Percentiles rank a stretch among this genome's conserved stretches.
phyloP scores from a whole-genome alignment of 2,113 vertebrate genomes.

The Bungarus multicinctus region DNA sequence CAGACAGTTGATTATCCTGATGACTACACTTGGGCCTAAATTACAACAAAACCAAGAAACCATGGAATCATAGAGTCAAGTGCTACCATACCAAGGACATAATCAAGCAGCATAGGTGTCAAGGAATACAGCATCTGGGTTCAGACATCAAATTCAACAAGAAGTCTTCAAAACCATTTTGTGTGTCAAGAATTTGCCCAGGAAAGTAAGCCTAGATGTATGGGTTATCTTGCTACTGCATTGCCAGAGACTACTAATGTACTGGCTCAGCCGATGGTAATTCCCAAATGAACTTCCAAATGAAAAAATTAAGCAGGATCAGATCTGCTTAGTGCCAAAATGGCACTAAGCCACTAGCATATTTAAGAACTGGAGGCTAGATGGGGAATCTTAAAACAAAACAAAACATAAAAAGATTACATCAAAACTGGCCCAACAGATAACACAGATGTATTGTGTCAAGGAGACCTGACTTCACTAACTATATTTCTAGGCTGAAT shows the following conservation, averaged over 20 bases:
- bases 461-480: background rate
- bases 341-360: background rate
- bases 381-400: background rate
- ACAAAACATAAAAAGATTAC: background rate
- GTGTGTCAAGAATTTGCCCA: background rate
- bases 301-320: background rate
- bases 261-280: background rate
- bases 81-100: conserved; percentile 37
- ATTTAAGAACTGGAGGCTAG: background rate
- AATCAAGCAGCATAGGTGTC: conserved; percentile 33
- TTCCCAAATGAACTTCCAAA: background rate
- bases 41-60: conserved; percentile 50
- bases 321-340: background rate
- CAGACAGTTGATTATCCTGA: conserved; percentile 34
- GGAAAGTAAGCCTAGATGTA: background rate
- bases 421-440: background rate
- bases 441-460: background rate
- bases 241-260: background rate
- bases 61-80: conserved; percentile 54
- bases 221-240: background rate
- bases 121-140: background rate
- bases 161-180: rapidly evolving
- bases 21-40: conserved; percentile 33
- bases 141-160: background rate
- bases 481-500: background rate